Conservation (phyloP, 1,140 invertebrate genomes). For the Sycophaga agraensis region DNA sequence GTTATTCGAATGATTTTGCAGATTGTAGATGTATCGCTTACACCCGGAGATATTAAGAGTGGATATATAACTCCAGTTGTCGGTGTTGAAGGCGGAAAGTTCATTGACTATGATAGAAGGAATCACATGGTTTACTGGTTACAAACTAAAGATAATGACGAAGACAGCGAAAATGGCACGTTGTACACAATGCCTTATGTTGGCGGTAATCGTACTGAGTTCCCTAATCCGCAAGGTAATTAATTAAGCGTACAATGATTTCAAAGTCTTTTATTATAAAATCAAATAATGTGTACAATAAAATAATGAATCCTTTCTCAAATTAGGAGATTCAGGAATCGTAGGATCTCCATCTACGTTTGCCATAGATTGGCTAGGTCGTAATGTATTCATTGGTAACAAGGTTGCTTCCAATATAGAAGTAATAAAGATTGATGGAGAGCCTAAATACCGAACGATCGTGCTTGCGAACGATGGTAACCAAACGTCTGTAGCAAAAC, state of each 20-base stretch:
- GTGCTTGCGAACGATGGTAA: constrained; percentile 90
- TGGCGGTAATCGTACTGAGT: constrained; percentile 84
- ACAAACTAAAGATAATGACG: constrained; percentile 71
- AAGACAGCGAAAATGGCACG: constrained; percentile 77
- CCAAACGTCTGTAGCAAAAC: constrained; percentile 81
- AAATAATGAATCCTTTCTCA: background rate
- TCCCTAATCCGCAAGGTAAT: constrained; percentile 63
- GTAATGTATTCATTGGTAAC: constrained; percentile 94
- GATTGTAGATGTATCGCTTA: constrained; percentile 73
- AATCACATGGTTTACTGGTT: constrained; percentile 84
- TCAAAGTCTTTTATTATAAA: too few relatives aligned
- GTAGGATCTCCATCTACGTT: constrained; percentile 89
- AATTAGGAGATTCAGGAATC: constrained; percentile 70
- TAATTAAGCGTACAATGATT: background rate
- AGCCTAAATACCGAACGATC: constrained; percentile 80
- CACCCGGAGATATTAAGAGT: constrained; percentile 71
- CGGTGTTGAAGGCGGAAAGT: constrained; percentile 83
- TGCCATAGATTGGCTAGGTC: constrained; percentile 94
- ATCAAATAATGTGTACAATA: too few relatives aligned
- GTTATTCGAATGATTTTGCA: background rate
- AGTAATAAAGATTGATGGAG: constrained; percentile 84
- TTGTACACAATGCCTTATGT: constrained; percentile 81
- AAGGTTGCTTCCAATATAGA: constrained; percentile 89
- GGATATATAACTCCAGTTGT: constrained; percentile 86
- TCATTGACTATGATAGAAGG: constrained; percentile 89